Evolutionary conservation across 1,140 invertebrate genomes (phyloP).

Genomic region (Batillaria attramentaria): DNA sequence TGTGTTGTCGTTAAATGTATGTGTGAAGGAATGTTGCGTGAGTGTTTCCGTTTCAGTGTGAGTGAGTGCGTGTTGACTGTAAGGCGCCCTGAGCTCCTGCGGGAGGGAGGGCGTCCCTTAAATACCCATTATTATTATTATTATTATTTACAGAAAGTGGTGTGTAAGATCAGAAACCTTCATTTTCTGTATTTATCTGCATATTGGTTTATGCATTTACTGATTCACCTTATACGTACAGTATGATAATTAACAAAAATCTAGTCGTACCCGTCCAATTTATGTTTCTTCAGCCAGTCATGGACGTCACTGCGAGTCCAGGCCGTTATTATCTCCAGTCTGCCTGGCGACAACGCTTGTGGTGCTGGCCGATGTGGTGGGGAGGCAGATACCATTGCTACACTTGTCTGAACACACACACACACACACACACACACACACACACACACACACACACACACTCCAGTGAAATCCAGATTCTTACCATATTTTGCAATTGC

Average conservation of each 20-base stretch:
- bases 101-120: too few relatives aligned
- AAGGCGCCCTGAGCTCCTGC: too few relatives aligned
- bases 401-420: background rate
- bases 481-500: background rate
- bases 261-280: background rate
- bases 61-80: too few relatives aligned
- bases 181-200: background rate
- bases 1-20: too few relatives aligned
- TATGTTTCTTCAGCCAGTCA: background rate
- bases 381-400: background rate
- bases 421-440: slow-evolving; percentile 4
- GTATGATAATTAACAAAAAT: too few relatives aligned
- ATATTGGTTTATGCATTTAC: background rate
- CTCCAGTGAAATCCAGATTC: background rate
- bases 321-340: background rate
- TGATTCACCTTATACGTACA: background rate
- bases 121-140: too few relatives aligned
- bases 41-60: too few relatives aligned
- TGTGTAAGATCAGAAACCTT: too few relatives aligned
- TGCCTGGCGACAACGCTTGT: background rate
- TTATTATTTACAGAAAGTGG: too few relatives aligned
- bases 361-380: background rate
- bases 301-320: background rate
- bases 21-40: too few relatives aligned
- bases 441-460: background rate